These are phyloP conservation scores for Drosophila dunni DNA, from an alignment of 1,140 invertebrate genomes.

Conservation along the genomic window DNA sequence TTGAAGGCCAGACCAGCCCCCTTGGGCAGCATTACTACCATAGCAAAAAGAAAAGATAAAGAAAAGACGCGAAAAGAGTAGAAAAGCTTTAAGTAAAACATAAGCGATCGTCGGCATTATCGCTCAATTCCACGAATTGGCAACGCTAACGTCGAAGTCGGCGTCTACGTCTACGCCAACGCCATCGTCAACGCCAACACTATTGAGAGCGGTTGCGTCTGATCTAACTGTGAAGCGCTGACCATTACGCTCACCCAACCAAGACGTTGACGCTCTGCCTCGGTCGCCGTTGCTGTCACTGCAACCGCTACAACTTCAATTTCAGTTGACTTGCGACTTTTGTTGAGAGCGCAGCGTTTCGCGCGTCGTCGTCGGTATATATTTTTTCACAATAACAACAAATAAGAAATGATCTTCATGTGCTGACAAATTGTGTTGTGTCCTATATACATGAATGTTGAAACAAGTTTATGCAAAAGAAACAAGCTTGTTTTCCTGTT, in stretches of 20 bases:
- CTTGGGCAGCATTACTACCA: constrained; percentile 23
- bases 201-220: constrained; percentile 22
- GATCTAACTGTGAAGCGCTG: constrained; percentile 68
- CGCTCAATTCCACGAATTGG: constrained; percentile 31
- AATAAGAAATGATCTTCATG: constrained; percentile 46
- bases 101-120: constrained; percentile 39
- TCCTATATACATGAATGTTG: not conserved
- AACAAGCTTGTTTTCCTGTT: not conserved
- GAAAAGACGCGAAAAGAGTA: not conserved
- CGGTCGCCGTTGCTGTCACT: constrained; percentile 25
- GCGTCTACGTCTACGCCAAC: constrained; percentile 3
- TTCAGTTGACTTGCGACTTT: constrained; percentile 69
- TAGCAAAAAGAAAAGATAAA: constrained; percentile 20
- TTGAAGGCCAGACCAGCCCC: constrained; percentile 38
- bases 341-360: constrained; percentile 45
- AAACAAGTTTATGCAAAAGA: not conserved
- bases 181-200: constrained; percentile 10
- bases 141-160: constrained; percentile 5
- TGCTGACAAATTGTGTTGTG: constrained; percentile 31
- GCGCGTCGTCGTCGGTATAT: constrained; percentile 32
- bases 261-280: constrained; percentile 36
- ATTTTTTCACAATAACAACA: constrained; percentile 16
- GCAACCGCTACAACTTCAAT: constrained; percentile 60
- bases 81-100: constrained; percentile 28
- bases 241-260: constrained; percentile 52